phyloP scores from a whole-genome alignment of 30 jellyfish, hydroid and myxozoan species.

The Sanderia malayensis region DNA sequence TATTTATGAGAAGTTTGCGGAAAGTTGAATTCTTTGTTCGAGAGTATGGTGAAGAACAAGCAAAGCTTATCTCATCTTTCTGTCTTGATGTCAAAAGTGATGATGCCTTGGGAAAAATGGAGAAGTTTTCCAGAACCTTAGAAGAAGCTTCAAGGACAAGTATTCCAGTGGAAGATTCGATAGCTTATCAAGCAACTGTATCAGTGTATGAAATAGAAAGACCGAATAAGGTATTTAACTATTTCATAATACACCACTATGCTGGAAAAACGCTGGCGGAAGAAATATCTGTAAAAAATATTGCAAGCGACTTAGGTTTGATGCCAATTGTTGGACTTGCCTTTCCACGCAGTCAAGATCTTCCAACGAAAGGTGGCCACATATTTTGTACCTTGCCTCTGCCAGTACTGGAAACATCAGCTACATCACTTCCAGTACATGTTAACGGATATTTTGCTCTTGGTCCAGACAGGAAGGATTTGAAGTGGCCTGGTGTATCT shows the following conservation, averaged over 20 bases:
- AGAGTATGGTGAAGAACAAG: conserved; percentile 7
- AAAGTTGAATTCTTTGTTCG: conserved; percentile 30
- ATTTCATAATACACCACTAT: conserved; percentile 7
- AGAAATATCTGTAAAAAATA: not conserved
- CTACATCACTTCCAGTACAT: conserved; percentile 51
- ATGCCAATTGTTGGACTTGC: conserved; percentile 61
- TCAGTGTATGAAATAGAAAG: not conserved
- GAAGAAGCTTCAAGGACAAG: not conserved
- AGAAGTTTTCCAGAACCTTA: not conserved
- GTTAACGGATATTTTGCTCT: conserved; percentile 60
- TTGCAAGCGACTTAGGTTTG: conserved; percentile 17
- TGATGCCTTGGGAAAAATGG: not conserved
- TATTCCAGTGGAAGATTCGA: not conserved
- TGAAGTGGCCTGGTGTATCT: conserved; percentile 43
- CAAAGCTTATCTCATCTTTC: conserved; percentile 22
- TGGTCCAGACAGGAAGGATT: conserved; percentile 61
- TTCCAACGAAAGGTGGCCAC: conserved; percentile 36
- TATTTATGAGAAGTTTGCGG: conserved; percentile 27
- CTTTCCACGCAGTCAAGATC: not conserved
- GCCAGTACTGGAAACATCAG: conserved; percentile 15
- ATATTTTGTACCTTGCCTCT: conserved; percentile 49
- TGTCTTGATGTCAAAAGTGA: not conserved
- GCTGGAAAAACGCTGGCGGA: conserved; percentile 21
- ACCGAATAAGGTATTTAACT: not conserved
- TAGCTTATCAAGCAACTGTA: not conserved